Evolutionary conservation across 2,797 vertebrate genomes (phyloP).

Genomic region (Dermochelys coriacea): DNA sequence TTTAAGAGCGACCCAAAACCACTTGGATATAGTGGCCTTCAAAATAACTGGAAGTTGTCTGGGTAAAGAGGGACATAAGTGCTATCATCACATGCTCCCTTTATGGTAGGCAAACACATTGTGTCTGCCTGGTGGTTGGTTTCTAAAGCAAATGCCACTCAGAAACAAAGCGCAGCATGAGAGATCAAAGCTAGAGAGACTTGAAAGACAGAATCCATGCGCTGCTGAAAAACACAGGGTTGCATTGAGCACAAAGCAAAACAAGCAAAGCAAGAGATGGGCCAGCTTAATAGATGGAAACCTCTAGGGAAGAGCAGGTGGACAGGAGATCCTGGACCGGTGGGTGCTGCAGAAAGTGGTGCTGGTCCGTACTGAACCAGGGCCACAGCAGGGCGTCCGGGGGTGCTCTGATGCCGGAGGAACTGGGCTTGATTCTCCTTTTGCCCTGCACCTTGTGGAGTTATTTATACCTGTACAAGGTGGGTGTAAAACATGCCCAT

Average conservation of each 20-base stretch:
- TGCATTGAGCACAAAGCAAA: not conserved
- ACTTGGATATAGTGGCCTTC: not conserved
- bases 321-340: no score
- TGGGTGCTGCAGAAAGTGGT: no score
- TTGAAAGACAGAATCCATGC: not conserved
- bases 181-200: not conserved
- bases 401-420: not conserved
- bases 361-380: no score
- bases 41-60: rapidly evolving
- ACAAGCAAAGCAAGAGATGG: not conserved
- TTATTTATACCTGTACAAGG: not conserved
- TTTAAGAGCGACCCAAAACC: not conserved
- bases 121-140: not conserved
- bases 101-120: rapidly evolving
- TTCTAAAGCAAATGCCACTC: not conserved
- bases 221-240: not conserved
- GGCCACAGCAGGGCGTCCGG: no score
- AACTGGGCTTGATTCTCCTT: not conserved
- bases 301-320: not conserved
- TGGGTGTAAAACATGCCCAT: not conserved
- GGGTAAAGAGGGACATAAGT: rapidly evolving
- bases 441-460: not conserved
- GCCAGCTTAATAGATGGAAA: not conserved
- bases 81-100: rapidly evolving
- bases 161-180: not conserved